phyloP scores from a whole-genome alignment of 2,113 vertebrate species.

The Excalfactoria chinensis region DNA sequence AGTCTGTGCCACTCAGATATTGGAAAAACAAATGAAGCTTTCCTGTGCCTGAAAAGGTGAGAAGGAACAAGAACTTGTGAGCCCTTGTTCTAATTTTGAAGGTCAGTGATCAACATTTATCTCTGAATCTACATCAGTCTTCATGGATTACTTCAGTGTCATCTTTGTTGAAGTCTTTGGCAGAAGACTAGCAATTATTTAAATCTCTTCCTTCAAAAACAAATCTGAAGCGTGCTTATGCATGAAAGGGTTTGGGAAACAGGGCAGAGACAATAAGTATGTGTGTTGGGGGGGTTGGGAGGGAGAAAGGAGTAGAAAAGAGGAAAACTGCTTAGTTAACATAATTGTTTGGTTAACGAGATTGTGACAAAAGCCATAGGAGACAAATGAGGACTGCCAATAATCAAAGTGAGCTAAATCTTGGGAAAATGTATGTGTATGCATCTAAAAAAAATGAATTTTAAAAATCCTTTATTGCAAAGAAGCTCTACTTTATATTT shows the following conservation, averaged over 20 bases:
- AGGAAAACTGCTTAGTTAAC: not conserved
- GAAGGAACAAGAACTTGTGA: not conserved
- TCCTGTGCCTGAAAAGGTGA: not conserved
- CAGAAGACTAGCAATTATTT: not conserved
- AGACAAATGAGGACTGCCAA: not conserved
- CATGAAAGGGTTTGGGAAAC: not conserved
- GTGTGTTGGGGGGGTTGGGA: not conserved
- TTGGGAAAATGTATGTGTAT: not conserved
- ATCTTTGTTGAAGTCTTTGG: not conserved
- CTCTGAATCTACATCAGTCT: not conserved
- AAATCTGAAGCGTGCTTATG: not conserved
- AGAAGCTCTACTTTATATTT: not conserved
- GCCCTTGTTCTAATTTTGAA: not conserved
- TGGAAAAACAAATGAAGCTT: not conserved
- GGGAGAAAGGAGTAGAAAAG: not conserved
- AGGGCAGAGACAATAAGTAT: not conserved
- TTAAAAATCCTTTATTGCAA: not conserved
- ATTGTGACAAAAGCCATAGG: not conserved
- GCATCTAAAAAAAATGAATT: not conserved
- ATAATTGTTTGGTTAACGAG: not conserved
- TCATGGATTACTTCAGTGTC: not conserved
- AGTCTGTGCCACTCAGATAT: not conserved
- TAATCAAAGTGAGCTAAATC: not conserved
- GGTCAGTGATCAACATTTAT: not conserved
- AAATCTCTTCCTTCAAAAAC: not conserved